phyloP scores from a whole-genome alignment of 2,113 vertebrate species.

The Odocoileus hemionus region DNA sequence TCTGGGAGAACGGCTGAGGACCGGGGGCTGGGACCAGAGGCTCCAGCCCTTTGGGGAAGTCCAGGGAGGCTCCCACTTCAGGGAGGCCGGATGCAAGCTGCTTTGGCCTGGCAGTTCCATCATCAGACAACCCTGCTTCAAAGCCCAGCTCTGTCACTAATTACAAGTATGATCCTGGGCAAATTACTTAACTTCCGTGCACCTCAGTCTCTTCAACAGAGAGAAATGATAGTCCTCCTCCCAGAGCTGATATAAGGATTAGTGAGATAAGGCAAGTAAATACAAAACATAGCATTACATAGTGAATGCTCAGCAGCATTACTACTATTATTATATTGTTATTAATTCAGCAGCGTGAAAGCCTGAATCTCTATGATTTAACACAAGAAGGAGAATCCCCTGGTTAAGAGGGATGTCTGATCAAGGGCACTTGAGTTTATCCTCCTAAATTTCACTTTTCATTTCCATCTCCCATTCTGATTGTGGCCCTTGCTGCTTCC shows the following conservation, averaged over 20 bases:
- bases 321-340: background rate
- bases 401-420: background rate
- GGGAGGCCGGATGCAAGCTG: background rate
- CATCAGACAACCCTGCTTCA: background rate
- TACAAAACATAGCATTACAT: background rate
- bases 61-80: background rate
- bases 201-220: background rate
- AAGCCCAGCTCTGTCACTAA: slow-evolving; percentile 10
- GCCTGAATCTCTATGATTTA: background rate
- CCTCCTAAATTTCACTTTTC: background rate
- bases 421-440: background rate
- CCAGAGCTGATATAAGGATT: background rate
- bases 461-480: background rate
- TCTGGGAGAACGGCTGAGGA: background rate
- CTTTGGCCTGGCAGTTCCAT: background rate
- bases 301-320: background rate
- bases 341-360: background rate
- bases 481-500: background rate
- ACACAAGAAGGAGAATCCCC: background rate
- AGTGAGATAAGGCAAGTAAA: background rate
- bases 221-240: background rate
- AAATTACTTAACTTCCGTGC: background rate
- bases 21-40: background rate
- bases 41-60: background rate
- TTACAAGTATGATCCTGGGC: background rate